Evolutionary conservation across 2,797 vertebrate species (phyloP).

Genomic region (Balearica regulorum): DNA sequence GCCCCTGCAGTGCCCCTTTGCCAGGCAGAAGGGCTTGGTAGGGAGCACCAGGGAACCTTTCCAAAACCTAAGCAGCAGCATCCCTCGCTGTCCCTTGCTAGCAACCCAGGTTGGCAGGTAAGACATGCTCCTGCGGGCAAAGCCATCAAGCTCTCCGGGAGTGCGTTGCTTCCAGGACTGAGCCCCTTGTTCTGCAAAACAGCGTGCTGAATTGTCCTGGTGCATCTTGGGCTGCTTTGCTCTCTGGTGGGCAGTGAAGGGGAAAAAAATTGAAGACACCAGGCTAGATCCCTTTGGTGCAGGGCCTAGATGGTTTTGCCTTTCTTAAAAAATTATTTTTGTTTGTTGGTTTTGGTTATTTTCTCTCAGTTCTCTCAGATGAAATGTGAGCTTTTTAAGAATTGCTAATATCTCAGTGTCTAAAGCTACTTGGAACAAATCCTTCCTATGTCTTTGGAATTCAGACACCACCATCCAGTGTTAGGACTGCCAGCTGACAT

Average conservation of each 20-base stretch:
- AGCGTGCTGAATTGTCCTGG: background rate
- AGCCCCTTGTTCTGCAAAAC: background rate
- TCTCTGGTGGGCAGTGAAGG: background rate
- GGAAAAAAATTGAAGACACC: background rate
- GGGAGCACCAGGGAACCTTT: background rate
- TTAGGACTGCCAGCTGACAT: background rate
- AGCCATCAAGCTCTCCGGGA: rapidly evolving
- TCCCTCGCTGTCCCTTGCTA: background rate
- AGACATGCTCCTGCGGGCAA: background rate
- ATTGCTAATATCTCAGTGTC: background rate
- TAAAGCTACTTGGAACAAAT: background rate
- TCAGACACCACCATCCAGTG: background rate
- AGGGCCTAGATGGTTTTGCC: background rate
- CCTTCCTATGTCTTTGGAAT: background rate
- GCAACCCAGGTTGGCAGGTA: background rate
- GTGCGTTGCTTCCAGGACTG: background rate
- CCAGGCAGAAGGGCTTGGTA: background rate
- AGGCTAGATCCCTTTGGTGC: background rate
- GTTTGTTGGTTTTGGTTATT: background rate
- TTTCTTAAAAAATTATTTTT: background rate
- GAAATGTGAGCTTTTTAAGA: background rate
- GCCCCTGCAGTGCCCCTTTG: background rate
- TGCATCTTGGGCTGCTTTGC: background rate
- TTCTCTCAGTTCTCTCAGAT: background rate
- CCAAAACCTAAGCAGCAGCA: background rate